phyloP scores from a whole-genome alignment of 2,888 invertebrate genomes.

The Zhengitettix transpicula region DNA sequence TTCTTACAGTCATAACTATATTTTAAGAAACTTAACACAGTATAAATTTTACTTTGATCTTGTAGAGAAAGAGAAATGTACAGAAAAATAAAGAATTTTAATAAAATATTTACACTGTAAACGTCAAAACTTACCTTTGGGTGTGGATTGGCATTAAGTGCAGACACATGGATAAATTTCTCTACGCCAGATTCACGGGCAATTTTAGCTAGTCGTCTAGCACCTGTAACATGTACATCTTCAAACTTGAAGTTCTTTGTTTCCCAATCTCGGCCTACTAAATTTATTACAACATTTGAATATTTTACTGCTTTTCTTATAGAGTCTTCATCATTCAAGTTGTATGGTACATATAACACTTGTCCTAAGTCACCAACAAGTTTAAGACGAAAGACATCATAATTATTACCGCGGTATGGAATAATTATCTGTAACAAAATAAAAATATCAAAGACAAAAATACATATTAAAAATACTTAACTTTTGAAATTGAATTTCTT shows the following conservation, averaged over 20 bases:
- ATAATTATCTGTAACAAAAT: constrained; percentile 55
- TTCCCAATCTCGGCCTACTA: constrained; percentile 82
- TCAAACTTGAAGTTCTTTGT: constrained; percentile 76
- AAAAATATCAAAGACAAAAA: neutral
- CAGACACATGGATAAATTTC: constrained; percentile 80
- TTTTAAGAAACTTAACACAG: no score
- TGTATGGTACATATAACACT: constrained; percentile 72
- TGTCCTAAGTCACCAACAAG: constrained; percentile 90
- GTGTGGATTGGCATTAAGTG: constrained; percentile 58
- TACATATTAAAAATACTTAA: no score
- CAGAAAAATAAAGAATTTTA: no score
- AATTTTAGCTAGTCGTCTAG: constrained; percentile 63
- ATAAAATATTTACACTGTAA: no score
- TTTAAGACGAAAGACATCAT: constrained; percentile 61
- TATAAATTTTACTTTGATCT: no score
- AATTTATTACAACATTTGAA: constrained; percentile 93
- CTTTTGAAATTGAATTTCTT: no score
- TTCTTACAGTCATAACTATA: no score
- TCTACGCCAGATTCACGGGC: constrained; percentile 69
- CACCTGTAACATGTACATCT: constrained; percentile 76
- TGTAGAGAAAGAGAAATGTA: no score
- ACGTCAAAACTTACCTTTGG: constrained; percentile 32
- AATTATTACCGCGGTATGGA: constrained; percentile 80
- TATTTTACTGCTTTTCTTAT: constrained; percentile 74
- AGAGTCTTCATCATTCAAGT: constrained; percentile 71